Base-by-base conservation (phyloP, 30 jellyfish, hydroid and myxozoan species). In the Mastigias papua region DNA sequence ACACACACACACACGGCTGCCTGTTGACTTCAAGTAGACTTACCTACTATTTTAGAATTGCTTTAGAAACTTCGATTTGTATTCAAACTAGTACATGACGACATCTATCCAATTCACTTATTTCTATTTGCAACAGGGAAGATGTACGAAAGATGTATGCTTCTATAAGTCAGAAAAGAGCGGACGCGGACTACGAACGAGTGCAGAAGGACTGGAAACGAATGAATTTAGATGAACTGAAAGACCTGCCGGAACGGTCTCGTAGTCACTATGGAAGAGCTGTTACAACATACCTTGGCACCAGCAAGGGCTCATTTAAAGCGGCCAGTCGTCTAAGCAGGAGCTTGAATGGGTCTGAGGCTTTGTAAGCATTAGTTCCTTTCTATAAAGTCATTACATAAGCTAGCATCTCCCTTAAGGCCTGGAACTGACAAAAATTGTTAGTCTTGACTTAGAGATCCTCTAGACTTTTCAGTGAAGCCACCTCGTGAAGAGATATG, bases 121-220 rank as follows among this genome's bases (percentile, higher is more conserved):
- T n/a, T n/a, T n/a, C n/a, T n/a, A n/a, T n/a, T n/a, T n/a, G 10
- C 71, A n/a, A 19, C 74, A 86, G 95, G 78, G 90, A 77, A 49
- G 95, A 86, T 48, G 82, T 86, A 61, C 62, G 76, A 75, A 76
- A 76, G 28, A 86, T 86, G 90, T 67, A 67, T 35, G 34, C 63
- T 7, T 74, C 87, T 0, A 86, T 74, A 29, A 69, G 42, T 15
- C 80, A 74, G 30, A 74, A 86, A 42, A 68, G 86, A 32, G 42
- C 25, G 66, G 66, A 86, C 63, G 75, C 81, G 4, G 95, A 86
- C 49, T 86, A 71, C 72, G 67, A 67, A 17, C 67, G 95, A 35
- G 95, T 86, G 48, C 65, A 86, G 48, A 86, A 71, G 37, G 95
- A 86, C 67, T 86, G 95, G 95, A 86, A 86, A 77, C 80, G 95